Evolutionary conservation across 1,140 invertebrate species (phyloP).

Genomic region (Drosophila busckii): DNA sequence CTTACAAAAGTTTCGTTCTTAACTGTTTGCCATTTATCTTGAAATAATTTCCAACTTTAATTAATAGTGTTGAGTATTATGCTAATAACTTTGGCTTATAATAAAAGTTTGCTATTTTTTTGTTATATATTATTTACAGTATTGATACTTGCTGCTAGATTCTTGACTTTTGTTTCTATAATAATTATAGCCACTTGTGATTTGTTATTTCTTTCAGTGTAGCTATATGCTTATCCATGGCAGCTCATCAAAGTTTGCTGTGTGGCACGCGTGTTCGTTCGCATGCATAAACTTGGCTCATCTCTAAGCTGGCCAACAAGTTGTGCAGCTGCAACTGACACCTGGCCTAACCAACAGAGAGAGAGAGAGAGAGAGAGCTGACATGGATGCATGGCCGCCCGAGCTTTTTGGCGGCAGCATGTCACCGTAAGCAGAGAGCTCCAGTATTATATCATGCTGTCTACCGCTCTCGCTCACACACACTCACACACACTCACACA

Average conservation of each 20-base stretch:
- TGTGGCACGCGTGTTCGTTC: constrained; percentile 53
- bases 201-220: constrained; percentile 20
- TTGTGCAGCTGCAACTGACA: constrained; percentile 64
- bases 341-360: constrained; percentile 22
- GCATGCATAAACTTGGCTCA: constrained; percentile 48
- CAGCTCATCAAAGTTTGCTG: constrained; percentile 38
- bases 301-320: constrained; percentile 56
- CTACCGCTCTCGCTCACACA: constrained; percentile 1
- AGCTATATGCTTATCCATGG: constrained; percentile 20
- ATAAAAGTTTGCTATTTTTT: too few species aligned
- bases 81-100: too few species aligned
- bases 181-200: too few species aligned
- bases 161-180: too few species aligned
- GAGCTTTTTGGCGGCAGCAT: constrained; percentile 39
- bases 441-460: constrained; percentile 18
- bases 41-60: too few species aligned
- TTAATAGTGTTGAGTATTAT: too few species aligned
- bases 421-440: constrained; percentile 56
- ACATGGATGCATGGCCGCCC: background rate
- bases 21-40: too few species aligned
- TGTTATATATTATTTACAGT: too few species aligned
- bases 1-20: too few species aligned
- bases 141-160: too few species aligned
- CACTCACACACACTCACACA: background rate
- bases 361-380: background rate